Percentiles rank a stretch among this genome's conserved stretches.
These are phyloP conservation scores for Scomber colias DNA, from an alignment of 2,113 vertebrate genomes.

Conservation along the genomic window DNA sequence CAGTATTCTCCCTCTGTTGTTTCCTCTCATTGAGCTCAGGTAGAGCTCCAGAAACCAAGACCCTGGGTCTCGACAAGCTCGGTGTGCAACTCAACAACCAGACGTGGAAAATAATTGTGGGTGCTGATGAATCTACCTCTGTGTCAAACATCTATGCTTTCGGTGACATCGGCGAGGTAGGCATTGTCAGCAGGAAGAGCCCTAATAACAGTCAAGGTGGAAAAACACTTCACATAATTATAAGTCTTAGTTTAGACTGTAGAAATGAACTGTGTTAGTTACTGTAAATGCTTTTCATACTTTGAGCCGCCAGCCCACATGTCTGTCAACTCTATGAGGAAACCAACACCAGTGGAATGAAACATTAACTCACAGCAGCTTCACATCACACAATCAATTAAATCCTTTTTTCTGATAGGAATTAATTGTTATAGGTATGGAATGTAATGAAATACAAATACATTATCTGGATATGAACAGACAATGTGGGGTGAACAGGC, in stretches of 20 bases:
- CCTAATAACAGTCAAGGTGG: not conserved
- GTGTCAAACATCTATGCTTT: slow-evolving; percentile 92
- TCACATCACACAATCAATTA: no score
- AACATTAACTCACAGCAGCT: not conserved
- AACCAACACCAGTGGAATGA: not conserved
- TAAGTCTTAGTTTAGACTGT: not conserved
- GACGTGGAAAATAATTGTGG: slow-evolving; percentile 90
- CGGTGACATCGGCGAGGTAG: slow-evolving; percentile 93
- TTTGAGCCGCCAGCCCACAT: not conserved
- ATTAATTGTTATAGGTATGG: not conserved
- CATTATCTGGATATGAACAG: no score
- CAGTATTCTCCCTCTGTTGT: slow-evolving; percentile 28
- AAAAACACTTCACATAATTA: not conserved
- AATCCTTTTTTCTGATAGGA: not conserved
- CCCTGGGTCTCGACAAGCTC: slow-evolving; percentile 86
- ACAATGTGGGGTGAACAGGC: no score
- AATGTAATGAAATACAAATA: not conserved
- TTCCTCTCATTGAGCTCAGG: slow-evolving; percentile 81
- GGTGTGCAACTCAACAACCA: slow-evolving; percentile 86
- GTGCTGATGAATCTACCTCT: slow-evolving; percentile 88
- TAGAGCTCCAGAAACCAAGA: slow-evolving; percentile 87
- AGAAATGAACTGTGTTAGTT: not conserved
- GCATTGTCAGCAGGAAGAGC: slow-evolving; percentile 10
- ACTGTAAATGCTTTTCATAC: slow-evolving; percentile 19
- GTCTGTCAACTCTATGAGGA: not conserved